Evolutionary conservation across 2,888 invertebrate genomes (phyloP).

Genomic region (Poecilobothrus nobilitatus): DNA sequence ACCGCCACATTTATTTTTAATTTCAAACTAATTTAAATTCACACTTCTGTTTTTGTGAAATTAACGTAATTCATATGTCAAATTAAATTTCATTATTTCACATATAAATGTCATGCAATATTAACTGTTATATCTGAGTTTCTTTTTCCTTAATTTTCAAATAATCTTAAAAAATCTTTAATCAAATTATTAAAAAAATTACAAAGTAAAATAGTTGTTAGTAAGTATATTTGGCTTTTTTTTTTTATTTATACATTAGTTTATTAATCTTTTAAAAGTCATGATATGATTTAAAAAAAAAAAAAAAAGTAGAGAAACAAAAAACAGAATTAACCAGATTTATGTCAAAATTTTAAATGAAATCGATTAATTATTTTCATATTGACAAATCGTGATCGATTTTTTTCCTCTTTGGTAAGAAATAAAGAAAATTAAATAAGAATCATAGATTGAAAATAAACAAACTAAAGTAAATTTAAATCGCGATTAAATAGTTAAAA

Average conservation of each 20-base stretch:
- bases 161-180: background rate
- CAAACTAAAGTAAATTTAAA: background rate
- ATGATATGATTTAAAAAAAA: background rate
- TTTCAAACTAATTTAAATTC: too few relatives aligned
- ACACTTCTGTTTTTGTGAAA: too few relatives aligned
- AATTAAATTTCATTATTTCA: too few relatives aligned
- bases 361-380: constrained; percentile 1
- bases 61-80: too few relatives aligned
- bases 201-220: too few relatives aligned
- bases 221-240: too few relatives aligned
- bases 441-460: too few relatives aligned
- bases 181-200: background rate
- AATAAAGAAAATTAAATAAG: too few relatives aligned
- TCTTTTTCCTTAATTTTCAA: too few relatives aligned
- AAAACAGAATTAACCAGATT: background rate
- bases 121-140: too few relatives aligned
- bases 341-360: background rate
- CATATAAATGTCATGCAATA: too few relatives aligned
- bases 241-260: background rate
- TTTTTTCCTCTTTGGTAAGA: background rate
- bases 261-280: background rate
- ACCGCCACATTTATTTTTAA: too few relatives aligned
- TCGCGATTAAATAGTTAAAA: background rate
- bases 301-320: background rate
- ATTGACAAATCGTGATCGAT: constrained; percentile 6